Base-by-base conservation (phyloP, 2,113 vertebrate genomes). In the Thunnus maccoyii region DNA sequence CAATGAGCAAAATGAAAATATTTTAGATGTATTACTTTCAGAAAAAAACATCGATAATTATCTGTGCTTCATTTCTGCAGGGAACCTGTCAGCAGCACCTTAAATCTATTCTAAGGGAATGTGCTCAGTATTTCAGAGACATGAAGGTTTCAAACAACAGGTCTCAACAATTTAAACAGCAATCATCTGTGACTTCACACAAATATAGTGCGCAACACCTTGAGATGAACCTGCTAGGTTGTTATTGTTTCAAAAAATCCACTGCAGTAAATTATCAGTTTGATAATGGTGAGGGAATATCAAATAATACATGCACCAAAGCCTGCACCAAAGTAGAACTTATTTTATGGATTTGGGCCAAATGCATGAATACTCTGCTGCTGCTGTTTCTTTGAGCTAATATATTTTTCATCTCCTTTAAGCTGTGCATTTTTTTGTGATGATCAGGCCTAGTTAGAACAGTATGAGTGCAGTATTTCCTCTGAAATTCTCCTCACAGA, bases 271-370 rank as follows among this genome's bases (percentile, higher is more conserved):
- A 80, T 85, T 57, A 82, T 80, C 64, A 46, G 60, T 51, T 56
- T 64, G 54, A 32, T 41, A 48, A 56, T 78, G 5, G 3, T 76
- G 30, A 50, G 73, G 72, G 47, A 57, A 82, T 65, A 82, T 80
- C 64, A 90, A 80, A 72, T 65, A 77, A 72, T 70, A 63, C 65
- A 79, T 83, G 58, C 75, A 78, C 30, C 73, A 80, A 67, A 64
- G 52, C 69, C 22, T 72, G 20, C 47, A 79, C 56, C 5, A 9
- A 77, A 83, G 70, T 55, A 20, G 30, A 82, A 75, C 64, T 22
- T 57, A 58, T 74, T 82, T 75, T 36, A 76, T 80, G 82, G 73
- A 85, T 79, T 65, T 16, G 2, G 68, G 84, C 72, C 75, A 88
- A 80, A 61, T 61, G 48, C 1, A 22, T 72, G 51, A n/a, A 82